Base-by-base conservation (phyloP, 2,888 invertebrate species). In the Octodonta nipae region DNA sequence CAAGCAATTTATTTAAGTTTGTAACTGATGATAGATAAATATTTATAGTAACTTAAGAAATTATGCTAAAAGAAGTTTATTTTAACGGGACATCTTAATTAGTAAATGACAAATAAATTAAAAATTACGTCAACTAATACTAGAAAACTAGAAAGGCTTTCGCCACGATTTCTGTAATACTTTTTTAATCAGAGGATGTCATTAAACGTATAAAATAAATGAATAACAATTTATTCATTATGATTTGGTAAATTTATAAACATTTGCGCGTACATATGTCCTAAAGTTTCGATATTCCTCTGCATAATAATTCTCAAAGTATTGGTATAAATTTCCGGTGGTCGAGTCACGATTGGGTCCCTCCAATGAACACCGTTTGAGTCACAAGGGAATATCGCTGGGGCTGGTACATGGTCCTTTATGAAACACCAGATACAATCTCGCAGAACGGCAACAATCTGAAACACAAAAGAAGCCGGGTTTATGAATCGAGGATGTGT, bases 351-450 rank as follows among this genome's bases (percentile, higher is more conserved):
- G 1, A 75, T 71, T 0, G 79, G 75, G 52, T 85, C 85, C 4
- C 87, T 71, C 83, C 85, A 86, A 47, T 75, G 71, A n/a, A 76
- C 57, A 32, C 72, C 78, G 47, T 73, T 72, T 17, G 68, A 60
- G 52, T 82, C 81, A 31, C 75, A 71, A 2, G 68, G 66, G 48
- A 86, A 88, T 6, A 85, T 60, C 0, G 82, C 79, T 0, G 88
- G 88, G 0, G 87, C 82, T 1, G 88, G 88, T 13, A 88, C 83
- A 54, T 88, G 76, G 53, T 88, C 88, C 43, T 85, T 73, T 58
- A 89, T 78, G 54, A 87, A 91, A 49, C 78, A 80, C 88, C 89
- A 91, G 34, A 91, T 70, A 50, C 85, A 85, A 52, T 89, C 88
- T 30, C 82, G 71, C 42, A 91, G 59, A 32, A 91, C 68, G 46